Evolutionary conservation across 2,797 vertebrate species (phyloP).

Genomic region (Coluber constrictor): DNA sequence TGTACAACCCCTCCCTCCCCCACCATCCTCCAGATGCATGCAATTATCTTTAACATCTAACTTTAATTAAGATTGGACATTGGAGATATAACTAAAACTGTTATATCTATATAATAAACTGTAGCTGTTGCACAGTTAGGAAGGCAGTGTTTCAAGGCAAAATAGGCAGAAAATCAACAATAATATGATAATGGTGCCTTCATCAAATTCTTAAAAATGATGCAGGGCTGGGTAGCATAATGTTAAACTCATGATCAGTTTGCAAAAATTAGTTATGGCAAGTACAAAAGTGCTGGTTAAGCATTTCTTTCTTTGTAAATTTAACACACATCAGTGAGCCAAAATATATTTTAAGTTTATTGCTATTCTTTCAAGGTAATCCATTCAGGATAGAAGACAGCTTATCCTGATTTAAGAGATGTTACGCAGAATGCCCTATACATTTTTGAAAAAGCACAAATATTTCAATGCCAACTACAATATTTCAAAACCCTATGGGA

Average conservation of each 20-base stretch:
- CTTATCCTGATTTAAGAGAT: not conserved
- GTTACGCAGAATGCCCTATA: not conserved
- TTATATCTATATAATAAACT: not conserved
- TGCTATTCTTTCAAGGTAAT: slow-evolving; percentile 29
- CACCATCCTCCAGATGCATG: not conserved
- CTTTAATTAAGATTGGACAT: not conserved
- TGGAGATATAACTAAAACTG: not conserved
- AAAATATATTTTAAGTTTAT: not conserved
- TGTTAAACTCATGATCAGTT: not conserved
- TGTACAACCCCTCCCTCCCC: not conserved
- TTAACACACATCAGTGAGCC: not conserved
- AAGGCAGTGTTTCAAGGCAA: not conserved
- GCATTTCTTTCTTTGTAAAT: not conserved
- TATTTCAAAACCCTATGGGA: not conserved
- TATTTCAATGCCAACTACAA: not conserved
- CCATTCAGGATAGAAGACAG: not conserved
- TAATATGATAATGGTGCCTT: not conserved
- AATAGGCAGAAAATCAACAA: not conserved
- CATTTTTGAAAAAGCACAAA: not conserved
- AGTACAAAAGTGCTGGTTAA: not conserved
- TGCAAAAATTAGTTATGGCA: not conserved
- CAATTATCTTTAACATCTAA: not conserved
- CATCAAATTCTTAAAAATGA: not conserved
- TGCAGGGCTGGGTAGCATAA: not conserved
- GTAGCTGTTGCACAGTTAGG: not conserved